Base-by-base conservation (phyloP, 92 coral and sea anemone genomes). In the Porites rus region DNA sequence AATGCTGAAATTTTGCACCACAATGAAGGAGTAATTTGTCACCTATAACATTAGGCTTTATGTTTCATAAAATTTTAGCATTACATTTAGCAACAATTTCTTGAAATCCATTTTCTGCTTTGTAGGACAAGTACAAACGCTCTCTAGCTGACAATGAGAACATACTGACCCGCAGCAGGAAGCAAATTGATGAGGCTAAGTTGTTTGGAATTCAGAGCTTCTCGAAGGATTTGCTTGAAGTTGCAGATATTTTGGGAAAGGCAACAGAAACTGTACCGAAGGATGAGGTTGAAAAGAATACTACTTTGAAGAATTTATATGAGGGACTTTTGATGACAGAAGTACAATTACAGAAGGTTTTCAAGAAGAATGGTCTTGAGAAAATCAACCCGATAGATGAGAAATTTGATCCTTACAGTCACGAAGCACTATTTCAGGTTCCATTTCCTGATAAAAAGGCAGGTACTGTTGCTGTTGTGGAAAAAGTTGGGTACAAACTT, bases 101-200 rank as follows among this genome's bases (percentile, higher is more conserved):
- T 76, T 65, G 56, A 65, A 25, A 51, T 6, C n/a, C 12, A 11
- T 69, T 66, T 72, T 20, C 46, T 59, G 53, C 62, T 46, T 18
- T 85, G 73, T 31, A 97, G 99, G 98, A 97, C 82, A 97, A 93
- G 75, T 97, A 97, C 91, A 91, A 92, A 68, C 91, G 99, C 1
- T 96, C 99, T 12, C 78, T 97, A 74, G 99, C 99, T 71, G 99
- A 97, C 79, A 97, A 93, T 62, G 96, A 97, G 85, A 97, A 97
- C 83, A 93, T 95, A 12, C 90, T 95, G 69, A 89, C 90, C 12
- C 97, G 99, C 24, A 90, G 94, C 85, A 90, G 95, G 72, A 97
- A 97, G 81, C 97, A 93, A 79, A 82, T 95, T 7, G 97, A 97
- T 72, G 99, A 97, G 58, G 96, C 98, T 19, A 80, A 91, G 84